Percentiles rank a stretch among this genome's conserved stretches.
Evolutionary conservation across 2,797 vertebrate genomes (phyloP).

Genomic region (Nyctalus aviator): DNA sequence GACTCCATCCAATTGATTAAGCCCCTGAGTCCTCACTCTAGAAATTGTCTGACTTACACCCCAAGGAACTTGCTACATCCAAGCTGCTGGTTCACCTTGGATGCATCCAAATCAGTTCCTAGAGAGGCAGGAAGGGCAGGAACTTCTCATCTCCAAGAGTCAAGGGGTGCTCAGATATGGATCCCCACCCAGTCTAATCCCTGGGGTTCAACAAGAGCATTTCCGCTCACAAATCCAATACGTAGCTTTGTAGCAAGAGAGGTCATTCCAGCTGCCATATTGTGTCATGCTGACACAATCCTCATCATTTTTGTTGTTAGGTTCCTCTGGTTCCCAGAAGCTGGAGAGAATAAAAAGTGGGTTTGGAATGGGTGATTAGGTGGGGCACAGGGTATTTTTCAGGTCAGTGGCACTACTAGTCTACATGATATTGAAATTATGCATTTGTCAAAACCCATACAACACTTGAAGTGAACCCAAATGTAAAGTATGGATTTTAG

Average conservation of each 20-base stretch:
- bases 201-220: conserved; percentile 58
- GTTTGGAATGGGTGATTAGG: background rate
- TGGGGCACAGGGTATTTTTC: background rate
- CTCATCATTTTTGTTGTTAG: background rate
- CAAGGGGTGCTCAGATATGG: rapidly evolving
- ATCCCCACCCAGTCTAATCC: too few relatives aligned
- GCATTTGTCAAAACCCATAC: background rate
- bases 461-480: background rate
- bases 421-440: background rate
- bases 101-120: background rate
- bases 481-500: background rate
- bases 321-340: conserved; percentile 72
- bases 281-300: conserved; percentile 72
- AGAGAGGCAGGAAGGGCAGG: background rate
- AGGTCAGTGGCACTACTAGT: background rate
- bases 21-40: background rate
- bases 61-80: background rate
- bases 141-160: background rate
- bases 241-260: background rate
- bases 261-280: conserved; percentile 75
- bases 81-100: background rate
- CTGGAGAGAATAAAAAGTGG: conserved; percentile 22
- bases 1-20: background rate
- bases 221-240: conserved; percentile 80
- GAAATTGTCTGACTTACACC: background rate